Base-by-base conservation (phyloP, 2,888 invertebrate species). In the Ichneumon xanthorius region DNA sequence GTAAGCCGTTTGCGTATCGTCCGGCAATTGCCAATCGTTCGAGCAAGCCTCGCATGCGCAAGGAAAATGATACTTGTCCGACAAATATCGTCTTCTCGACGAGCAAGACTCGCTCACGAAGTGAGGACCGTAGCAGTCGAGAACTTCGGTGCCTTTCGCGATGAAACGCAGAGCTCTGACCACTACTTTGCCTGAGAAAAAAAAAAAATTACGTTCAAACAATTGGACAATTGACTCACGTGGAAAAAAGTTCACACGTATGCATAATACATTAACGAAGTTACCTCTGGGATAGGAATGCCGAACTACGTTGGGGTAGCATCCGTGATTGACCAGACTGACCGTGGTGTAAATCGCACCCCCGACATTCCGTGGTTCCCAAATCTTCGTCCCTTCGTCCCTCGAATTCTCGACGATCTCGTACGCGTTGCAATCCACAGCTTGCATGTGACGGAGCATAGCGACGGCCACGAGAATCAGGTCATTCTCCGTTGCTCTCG, bases 291-390 rank as follows among this genome's bases (percentile, higher is more conserved):
- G 91, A 90, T 93, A 93, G 70, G 92, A 89, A 87, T 94, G 94
- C 9, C 95, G 92, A 19, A 94, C 92, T 4, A 94, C 90, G 84
- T 95, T 95, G 1, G 94, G 94, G 88, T 92, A 93, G 87, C 95
- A 95, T 77, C 94, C 92, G 87, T 95, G 95, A 92, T 95, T 95
- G n/a, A 92, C 90, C 40, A 94, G 92, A 88, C 94, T 94, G 82
- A 95, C 93, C 0, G 94, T 93, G 0, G 94, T 92, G 83, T 94
- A 95, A 82, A 94, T 93, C 1, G 94, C 95, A 11, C 95, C 95
- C 1, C 95, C 95, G 11, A 95, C 86, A 30, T 90, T 91, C 7
- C 91, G 89, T 6, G 93, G 91, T 72, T 93, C 92, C 89, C 90
- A 92, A 22, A 92, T 87, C 77, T 89, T 91, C 4, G 89, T 91